Base-by-base conservation (phyloP, 2,888 invertebrate genomes). In the Standfussiana lucernea region DNA sequence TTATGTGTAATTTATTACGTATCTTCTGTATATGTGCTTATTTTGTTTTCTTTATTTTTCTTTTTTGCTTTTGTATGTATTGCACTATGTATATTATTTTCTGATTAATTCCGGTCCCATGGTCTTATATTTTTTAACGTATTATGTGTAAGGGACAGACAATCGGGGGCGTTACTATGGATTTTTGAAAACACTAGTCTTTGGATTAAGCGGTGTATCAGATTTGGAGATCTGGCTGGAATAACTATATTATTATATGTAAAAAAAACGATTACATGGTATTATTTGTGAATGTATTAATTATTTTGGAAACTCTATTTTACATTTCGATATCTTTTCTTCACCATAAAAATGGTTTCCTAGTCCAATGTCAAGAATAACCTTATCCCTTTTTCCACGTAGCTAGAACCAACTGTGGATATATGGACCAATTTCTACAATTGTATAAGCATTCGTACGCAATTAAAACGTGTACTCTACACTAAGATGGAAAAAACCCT, bases 21-120 rank as follows among this genome's bases (percentile, higher is more conserved):
- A 42, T 56, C 45, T 79, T 45, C 40, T 80, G 61, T 77, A 8
- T 75, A 37, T 37, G 24, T 32, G 65, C n/a, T 72, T 68, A n/a
- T 61, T 42, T 37, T 0, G 0, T 67, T 47, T n/a, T 15, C 1
- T 0, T 70, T 64, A 15, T 64, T 13, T 68, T 15, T n/a, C 7
- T 53, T 42, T 47, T 56, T 28, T 59, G 40, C 32, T 32, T 77
- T 28, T 28, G 32, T 18, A 56, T 45, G 8, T 72, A 65, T 47
- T 4, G 21, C 7, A 56, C 1, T 64, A 24, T 62, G 10, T 65
- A 45, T 73, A 45, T 73, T 53, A 28, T 64, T 37, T 47, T 47
- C 4, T 18, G 7, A 56, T 15, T 15, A 2, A 15, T 56, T 56
- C 28, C 28, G 2, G 59, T 32, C 32, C 59, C 32, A 18, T 15